These are phyloP conservation scores for Diadumene lineata DNA, from an alignment of 92 coral and sea anemone species.

Conservation along the genomic window DNA sequence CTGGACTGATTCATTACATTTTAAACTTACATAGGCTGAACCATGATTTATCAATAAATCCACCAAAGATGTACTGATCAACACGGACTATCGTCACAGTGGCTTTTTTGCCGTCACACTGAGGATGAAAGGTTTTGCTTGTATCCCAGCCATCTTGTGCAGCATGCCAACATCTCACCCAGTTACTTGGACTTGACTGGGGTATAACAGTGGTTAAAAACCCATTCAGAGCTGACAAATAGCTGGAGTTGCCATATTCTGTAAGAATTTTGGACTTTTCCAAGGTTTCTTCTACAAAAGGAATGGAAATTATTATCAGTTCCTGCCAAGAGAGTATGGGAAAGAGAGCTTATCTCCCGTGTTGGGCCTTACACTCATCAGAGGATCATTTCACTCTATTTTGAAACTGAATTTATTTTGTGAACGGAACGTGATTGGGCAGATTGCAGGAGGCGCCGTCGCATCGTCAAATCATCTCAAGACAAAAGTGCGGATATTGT, in stretches of 20 bases:
- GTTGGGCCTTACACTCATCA: too few species aligned
- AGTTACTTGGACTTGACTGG: conserved; percentile 19
- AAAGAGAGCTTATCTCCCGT: too few species aligned
- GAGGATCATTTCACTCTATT: too few species aligned
- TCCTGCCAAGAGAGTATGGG: too few species aligned
- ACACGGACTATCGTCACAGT: conserved; percentile 42
- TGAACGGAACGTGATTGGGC: too few species aligned
- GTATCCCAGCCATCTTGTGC: conserved; percentile 42
- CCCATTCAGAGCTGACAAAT: neutral
- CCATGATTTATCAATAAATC: conserved; percentile 37
- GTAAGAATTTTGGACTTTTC: conserved; percentile 15
- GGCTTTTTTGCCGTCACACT: conserved; percentile 37
- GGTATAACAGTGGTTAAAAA: conserved; percentile 32
- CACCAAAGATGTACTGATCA: conserved; percentile 39
- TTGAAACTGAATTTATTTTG: too few species aligned
- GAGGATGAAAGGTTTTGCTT: conserved; percentile 25
- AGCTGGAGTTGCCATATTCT: neutral
- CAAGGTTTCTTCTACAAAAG: neutral
- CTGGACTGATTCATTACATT: neutral
- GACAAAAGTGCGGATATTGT: too few species aligned
- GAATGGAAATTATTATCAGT: too few species aligned
- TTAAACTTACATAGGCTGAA: neutral
- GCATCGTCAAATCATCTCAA: too few species aligned
- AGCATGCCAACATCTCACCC: conserved; percentile 43
- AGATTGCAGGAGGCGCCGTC: too few species aligned